These are phyloP conservation scores for Drosophila histrio DNA, from an alignment of 2,888 invertebrate genomes.

Conservation along the genomic window DNA sequence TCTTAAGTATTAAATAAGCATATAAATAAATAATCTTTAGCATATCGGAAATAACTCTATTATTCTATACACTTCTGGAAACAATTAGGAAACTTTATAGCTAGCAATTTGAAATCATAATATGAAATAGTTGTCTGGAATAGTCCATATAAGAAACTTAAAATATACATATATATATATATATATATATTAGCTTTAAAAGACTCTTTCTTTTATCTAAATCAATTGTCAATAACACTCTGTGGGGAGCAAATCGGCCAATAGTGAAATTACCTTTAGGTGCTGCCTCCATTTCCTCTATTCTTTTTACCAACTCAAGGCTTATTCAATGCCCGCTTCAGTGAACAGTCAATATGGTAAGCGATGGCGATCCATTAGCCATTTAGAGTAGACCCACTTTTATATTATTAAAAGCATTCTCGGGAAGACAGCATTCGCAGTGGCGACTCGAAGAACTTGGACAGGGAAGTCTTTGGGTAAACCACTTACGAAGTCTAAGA, in stretches of 20 bases:
- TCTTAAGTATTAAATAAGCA: too few species aligned
- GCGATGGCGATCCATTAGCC: constrained; percentile 38
- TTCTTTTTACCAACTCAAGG: constrained; percentile 5
- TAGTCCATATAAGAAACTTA: not conserved
- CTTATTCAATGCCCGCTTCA: constrained; percentile 24
- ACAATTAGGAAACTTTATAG: too few species aligned
- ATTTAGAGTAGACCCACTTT: constrained; percentile 40
- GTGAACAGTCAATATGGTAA: constrained; percentile 47
- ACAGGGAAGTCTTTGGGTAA: constrained; percentile 29
- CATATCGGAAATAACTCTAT: too few species aligned
- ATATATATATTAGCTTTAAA: not conserved
- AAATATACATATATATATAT: not conserved
- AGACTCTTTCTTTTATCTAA: not conserved
- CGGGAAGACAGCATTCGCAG: constrained; percentile 1
- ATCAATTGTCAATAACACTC: not conserved
- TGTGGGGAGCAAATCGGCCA: not conserved
- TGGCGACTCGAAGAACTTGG: constrained; percentile 7
- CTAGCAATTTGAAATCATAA: too few species aligned
- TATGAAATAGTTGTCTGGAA: too few species aligned
- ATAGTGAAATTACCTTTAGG: not conserved
- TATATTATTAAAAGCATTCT: constrained; percentile 51
- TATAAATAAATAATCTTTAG: too few species aligned
- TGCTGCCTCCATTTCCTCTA: not conserved
- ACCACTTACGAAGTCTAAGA: constrained; percentile 14
- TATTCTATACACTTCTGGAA: too few species aligned